Conservation (phyloP, 2,797 vertebrate genomes). For the Steatocranus sp. region DNA sequence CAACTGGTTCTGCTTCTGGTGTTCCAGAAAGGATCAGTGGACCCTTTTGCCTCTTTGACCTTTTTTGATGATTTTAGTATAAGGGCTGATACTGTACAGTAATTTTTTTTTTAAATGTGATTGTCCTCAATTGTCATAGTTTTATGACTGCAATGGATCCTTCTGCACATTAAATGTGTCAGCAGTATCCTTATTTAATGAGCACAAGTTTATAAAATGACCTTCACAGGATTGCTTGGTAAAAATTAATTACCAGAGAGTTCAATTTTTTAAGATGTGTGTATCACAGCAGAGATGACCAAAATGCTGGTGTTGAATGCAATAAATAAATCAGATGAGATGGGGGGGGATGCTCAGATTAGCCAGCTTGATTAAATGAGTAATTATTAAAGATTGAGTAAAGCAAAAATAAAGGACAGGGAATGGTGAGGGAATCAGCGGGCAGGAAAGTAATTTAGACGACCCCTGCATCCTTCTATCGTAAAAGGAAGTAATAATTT, state of each 20-base stretch:
- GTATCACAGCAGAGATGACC: not conserved
- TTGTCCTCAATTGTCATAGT: not conserved
- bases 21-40: not conserved
- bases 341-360: not conserved
- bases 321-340: not conserved
- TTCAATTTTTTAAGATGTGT: not conserved
- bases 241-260: not conserved
- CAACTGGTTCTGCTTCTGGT: not conserved
- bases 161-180: not conserved
- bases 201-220: not conserved
- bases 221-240: not conserved
- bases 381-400: not conserved
- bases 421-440: not conserved
- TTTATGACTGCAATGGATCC: not conserved
- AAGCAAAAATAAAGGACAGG: not conserved
- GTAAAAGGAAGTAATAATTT: slow-evolving; percentile 19
- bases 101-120: accelerated
- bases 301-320: not conserved
- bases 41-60: not conserved
- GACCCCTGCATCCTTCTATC: not conserved
- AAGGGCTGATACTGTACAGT: not conserved
- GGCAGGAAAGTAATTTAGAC: not conserved
- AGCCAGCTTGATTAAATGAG: not conserved
- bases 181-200: not conserved
- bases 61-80: not conserved